Evolutionary conservation across 2,113 vertebrate species (phyloP), one percentile per base, ranked within the genome.

Genomic region (Alligator mississippiensis): DNA sequence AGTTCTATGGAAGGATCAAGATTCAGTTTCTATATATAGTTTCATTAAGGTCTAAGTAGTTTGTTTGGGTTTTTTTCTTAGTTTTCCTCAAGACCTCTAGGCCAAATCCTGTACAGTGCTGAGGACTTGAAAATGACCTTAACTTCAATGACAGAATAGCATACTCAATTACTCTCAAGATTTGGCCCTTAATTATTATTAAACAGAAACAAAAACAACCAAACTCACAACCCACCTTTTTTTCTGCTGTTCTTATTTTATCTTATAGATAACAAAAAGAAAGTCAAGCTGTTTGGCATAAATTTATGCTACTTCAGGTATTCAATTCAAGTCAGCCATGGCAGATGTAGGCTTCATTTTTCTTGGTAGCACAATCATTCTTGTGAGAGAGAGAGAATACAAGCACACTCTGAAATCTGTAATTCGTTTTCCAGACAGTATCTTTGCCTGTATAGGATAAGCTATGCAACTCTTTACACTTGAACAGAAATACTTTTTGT

Each of bases 401-500:
- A 75, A 91, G 83, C 84, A 70, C 25, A 27, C 87, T 90, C 91
- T 90, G 90, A 90, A 93, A 89, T 62, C 87, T 0, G 15, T 75
- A 89, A 91, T 93, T 77, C 55, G 63, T 16, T 93, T 80, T 84
- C 84, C 90, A 92, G 88, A 66, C 95, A 86, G 88, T 34, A 83
- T 88, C 75, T 70, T 92, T 85, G 85, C 89, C 95, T 1, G 74
- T 94, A 78, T 93, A 82, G 93, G 79, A 94, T 86, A 86, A 94
- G 93, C 89, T 90, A 4, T 92, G 85, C 83, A 92, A 96, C 88
- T 90, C 90, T 89, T 74, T 38, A 96, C 85, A 47, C 81, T 93
- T 89, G 92, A 88, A 92, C 74, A 95, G 88, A 77, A 96, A 96
- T 18, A 13, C 92, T 93, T 88, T 91, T 82, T 80, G 59, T 91